These are phyloP conservation scores for Saccopteryx bilineata DNA, from an alignment of 2,113 vertebrate species.

Conservation along the genomic window DNA sequence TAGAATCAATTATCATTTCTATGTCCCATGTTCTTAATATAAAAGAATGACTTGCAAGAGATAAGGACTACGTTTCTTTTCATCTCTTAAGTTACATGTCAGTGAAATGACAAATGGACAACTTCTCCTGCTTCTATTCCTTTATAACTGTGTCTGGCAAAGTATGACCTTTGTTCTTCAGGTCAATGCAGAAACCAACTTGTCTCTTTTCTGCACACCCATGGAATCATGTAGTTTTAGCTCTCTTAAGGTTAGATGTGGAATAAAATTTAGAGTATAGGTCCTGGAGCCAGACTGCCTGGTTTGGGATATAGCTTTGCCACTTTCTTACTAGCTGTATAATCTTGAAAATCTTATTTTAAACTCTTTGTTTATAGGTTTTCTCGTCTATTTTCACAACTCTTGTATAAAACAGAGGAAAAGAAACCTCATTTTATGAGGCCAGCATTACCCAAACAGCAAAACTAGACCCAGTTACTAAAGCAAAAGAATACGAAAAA, in stretches of 20 bases:
- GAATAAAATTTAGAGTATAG: not conserved
- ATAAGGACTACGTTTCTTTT: constrained; percentile 34
- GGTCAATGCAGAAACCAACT: constrained; percentile 18
- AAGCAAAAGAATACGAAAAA: not conserved
- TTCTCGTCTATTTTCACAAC: not conserved
- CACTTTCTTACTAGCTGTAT: not conserved
- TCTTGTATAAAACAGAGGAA: not conserved
- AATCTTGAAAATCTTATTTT: not conserved
- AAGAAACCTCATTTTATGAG: not conserved
- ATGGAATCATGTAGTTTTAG: not conserved
- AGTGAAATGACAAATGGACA: constrained; percentile 42
- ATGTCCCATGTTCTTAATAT: constrained; percentile 44
- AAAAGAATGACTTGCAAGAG: not conserved
- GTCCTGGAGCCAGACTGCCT: not conserved
- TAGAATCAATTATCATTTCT: constrained; percentile 58
- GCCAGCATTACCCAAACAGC: not conserved
- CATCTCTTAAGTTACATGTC: constrained; percentile 28
- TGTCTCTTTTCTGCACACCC: not conserved
- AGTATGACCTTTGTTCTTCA: constrained; percentile 48
- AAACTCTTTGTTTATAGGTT: not conserved
- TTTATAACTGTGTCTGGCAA: constrained; percentile 45
- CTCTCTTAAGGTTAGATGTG: not conserved
- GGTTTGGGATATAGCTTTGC: not conserved
- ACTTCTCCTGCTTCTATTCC: not conserved
- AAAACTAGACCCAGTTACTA: not conserved